Evolutionary conservation across 2,888 invertebrate species (phyloP), one percentile per base, ranked within the genome.

Genomic region (Pachydiplax longipennis): DNA sequence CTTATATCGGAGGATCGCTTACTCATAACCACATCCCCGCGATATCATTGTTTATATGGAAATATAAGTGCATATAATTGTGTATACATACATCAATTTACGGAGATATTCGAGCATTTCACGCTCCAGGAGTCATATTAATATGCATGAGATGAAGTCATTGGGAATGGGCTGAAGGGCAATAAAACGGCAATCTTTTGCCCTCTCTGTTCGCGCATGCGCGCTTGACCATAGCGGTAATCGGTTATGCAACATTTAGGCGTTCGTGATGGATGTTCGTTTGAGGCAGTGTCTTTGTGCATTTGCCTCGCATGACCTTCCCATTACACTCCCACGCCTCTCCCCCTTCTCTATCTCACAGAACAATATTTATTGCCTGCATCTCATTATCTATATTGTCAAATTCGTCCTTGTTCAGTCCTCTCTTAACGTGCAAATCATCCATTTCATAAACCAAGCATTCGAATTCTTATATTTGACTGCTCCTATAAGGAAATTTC

Each of bases 11-110:
- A 10, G 25, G 73, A 73, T 73, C 73, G 73, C 73, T 73, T 73
- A 73, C 73, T 73, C 73, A 73, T 73, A 73, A 73, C 73, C 73
- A 73, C 73, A 73, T 73, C 73, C 25, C 73, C 25, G 12, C 73
- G 73, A 73, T 73, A 73, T 73, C 73, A 73, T 73, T 73, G 73
- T 73, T 73, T 73, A 73, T 73, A 73, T 73, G 73, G 73, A 73
- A 73, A 73, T 73, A 73, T 73, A 73, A 73, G 73, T 73, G 31
- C 73, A 73, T 73, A 73, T 73, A 73, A 73, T 73, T 73, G 73
- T 73, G 73, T 73, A 73, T 73, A 73, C 73, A 73, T 73, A 73
- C 73, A 73, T 73, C 73, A 73, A 25, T 73, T 73, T 31, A 31
- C 31, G 31, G 73, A 73, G 73, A 73, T 73, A 73, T 73, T 73